Base-by-base conservation (phyloP, 2,888 invertebrate genomes). In the Danaus chrysippus region DNA sequence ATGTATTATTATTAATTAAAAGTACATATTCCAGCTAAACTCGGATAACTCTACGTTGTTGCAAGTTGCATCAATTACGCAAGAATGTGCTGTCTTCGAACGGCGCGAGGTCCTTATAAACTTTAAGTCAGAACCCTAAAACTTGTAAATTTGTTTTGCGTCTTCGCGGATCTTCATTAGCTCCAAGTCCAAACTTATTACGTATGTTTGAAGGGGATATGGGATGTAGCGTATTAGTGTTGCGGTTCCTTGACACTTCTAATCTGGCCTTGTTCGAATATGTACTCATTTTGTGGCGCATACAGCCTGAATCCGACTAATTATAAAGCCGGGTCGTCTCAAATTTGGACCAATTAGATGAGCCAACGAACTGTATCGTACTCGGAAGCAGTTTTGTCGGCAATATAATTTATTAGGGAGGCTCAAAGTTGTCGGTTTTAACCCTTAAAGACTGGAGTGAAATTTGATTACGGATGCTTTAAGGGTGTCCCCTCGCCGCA, bases 381-480 rank as follows among this genome's bases (percentile, higher is more conserved):
- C 86, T 86, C 86, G 83, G 83, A 82, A 86, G 86, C 88, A 88
- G 90, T 90, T 89, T 89, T 89, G 88, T 84, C 84, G 86, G 86
- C 89, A 89, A 89, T 88, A 89, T 90, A 90, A 90, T 90, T 90
- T 90, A 90, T 90, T 87, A 88, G 87, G 86, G 86, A 78, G 78
- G 86, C 87, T 85, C 86, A 83, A 87, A 89, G 86, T 90, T 86
- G 86, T 79, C 83, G 81, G 84, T 81, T 86, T 82, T 80, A 89
- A 88, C 89, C 89, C 88, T 89, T 89, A 87, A 89, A 88, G 89
- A 87, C 85, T 90, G 80, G 81, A 88, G 83, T 84, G 82, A 88
- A 90, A 90, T 90, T 90, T 89, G 87, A 90, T 90, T 90, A 89
- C 84, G 83, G 77, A 79, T 83, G 82, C 82, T 88, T 84, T 83